A percentile compares a stretch with the other conserved stretches of the same genome.
Evolutionary conservation across 1,140 invertebrate genomes (phyloP).

Genomic region (Saccostrea cuccullata): DNA sequence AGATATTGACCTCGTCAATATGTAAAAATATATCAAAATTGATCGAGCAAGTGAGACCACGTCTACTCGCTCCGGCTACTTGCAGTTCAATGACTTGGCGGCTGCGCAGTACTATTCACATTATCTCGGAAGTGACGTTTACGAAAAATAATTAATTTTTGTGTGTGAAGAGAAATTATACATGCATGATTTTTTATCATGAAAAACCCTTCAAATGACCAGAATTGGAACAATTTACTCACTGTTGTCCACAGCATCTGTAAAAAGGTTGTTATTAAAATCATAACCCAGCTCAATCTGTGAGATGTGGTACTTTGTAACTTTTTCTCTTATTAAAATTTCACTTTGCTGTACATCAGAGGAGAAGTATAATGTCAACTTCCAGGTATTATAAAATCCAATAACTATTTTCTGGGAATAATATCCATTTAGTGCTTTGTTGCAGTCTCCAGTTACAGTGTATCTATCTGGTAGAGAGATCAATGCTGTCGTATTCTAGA

Average conservation of each 20-base stretch:
- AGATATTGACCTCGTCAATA: too few species aligned
- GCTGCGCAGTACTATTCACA: too few species aligned
- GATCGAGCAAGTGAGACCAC: too few species aligned
- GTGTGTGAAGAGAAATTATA: too few species aligned
- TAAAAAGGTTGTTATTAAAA: constrained; percentile 42
- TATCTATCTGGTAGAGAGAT: neutral
- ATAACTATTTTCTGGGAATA: constrained; percentile 27
- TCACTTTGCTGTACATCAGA: neutral
- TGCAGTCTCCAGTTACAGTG: neutral
- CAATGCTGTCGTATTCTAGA: too few species aligned
- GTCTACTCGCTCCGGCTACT: too few species aligned
- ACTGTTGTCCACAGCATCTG: constrained; percentile 23
- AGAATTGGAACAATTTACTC: neutral
- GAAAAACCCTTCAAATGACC: too few species aligned
- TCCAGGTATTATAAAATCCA: constrained; percentile 32
- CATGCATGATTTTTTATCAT: too few species aligned
- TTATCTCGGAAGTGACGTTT: too few species aligned
- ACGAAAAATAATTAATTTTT: too few species aligned
- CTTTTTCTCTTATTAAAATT: neutral
- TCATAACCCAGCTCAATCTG: constrained; percentile 31
- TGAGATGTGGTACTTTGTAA: neutral
- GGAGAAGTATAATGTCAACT: neutral
- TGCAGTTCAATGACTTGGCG: too few species aligned
- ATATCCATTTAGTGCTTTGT: neutral
- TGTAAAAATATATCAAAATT: too few species aligned